Conservation (phyloP, 2,797 vertebrate genomes). For the Pteropus rufus region DNA sequence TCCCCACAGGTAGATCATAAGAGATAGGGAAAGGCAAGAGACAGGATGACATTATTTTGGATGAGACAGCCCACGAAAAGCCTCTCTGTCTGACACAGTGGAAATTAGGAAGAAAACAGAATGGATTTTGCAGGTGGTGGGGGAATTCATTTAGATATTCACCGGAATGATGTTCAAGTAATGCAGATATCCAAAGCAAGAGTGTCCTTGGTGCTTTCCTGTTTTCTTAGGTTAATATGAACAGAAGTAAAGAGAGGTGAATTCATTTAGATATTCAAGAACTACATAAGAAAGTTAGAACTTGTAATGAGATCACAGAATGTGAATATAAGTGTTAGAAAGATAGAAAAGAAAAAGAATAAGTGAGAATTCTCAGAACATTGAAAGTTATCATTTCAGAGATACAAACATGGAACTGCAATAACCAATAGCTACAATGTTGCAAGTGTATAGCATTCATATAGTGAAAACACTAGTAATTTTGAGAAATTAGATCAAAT, state of each 20-base stretch:
- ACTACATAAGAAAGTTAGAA: neutral
- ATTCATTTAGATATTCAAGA: no score
- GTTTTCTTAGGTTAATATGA: neutral
- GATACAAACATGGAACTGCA: neutral
- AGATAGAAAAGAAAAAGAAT: neutral
- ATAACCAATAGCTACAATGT: neutral
- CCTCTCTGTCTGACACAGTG: constrained; percentile 61
- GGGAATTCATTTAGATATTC: neutral
- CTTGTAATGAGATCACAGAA: neutral
- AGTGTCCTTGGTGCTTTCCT: neutral
- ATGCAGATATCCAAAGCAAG: neutral
- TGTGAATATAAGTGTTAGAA: neutral
- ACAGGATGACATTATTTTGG: neutral
- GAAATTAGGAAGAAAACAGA: constrained; percentile 44
- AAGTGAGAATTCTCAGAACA: neutral
- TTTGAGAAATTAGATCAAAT: neutral
- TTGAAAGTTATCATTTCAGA: neutral
- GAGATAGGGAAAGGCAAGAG: neutral
- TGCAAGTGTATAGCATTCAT: neutral
- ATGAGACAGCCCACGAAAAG: neutral
- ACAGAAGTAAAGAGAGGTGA: neutral
- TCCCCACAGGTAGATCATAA: neutral
- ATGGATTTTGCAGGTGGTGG: neutral
- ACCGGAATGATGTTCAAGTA: neutral
- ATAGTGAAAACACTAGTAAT: neutral